These are phyloP conservation scores for Motacilla tschutschensis DNA, from an alignment of 2,113 vertebrate genomes.

Conservation along the genomic window DNA sequence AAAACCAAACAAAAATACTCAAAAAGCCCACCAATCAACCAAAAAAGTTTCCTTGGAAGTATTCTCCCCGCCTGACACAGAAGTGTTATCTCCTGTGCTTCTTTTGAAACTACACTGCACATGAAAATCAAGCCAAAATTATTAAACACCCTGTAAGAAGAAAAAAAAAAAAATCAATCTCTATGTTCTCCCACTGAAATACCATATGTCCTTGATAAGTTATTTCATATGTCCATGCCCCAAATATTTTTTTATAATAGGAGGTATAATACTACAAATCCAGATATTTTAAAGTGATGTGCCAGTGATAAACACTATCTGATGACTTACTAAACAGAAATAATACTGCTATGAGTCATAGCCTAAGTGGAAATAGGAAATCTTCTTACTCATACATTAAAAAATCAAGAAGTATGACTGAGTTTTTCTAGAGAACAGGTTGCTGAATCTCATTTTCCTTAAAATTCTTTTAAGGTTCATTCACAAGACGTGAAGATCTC, in stretches of 20 bases:
- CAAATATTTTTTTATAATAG: not conserved
- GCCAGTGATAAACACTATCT: not conserved
- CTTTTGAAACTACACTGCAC: not conserved
- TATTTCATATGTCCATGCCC: not conserved
- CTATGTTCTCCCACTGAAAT: not conserved
- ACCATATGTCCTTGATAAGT: not conserved
- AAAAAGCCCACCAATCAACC: not conserved
- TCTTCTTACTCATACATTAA: not conserved
- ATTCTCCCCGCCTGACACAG: not conserved
- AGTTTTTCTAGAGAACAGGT: not conserved
- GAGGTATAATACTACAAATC: not conserved
- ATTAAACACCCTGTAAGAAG: not conserved
- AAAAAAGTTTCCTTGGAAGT: not conserved
- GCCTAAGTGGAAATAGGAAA: not conserved
- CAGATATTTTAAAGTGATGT: not conserved
- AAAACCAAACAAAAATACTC: not conserved
- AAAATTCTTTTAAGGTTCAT: not conserved
- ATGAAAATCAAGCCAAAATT: not conserved
- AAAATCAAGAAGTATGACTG: not conserved
- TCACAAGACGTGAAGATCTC: not conserved
- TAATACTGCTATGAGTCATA: not conserved
- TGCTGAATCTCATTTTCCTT: not conserved
- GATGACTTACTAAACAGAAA: not conserved
- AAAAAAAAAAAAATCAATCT: not conserved
- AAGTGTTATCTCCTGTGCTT: not conserved